Evolutionary conservation across 2,113 vertebrate genomes (phyloP), one percentile per base, ranked within the genome.

Genomic region (Lynx canadensis): DNA sequence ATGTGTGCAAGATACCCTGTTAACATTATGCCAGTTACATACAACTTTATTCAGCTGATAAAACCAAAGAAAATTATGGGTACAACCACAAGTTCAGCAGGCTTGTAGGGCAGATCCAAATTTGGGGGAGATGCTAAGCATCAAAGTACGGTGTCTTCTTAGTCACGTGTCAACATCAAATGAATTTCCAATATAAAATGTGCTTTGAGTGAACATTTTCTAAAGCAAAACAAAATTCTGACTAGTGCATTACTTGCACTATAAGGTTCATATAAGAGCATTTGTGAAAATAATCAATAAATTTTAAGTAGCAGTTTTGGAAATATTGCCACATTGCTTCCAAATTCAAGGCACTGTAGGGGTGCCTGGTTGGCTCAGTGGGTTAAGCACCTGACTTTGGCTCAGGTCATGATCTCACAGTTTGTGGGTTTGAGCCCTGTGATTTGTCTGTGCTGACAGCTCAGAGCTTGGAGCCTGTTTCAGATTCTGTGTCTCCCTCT

Each of bases 151-250:
- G 4, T 27, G 1, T 29, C 36, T 74, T 86, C 29, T 71, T 50
- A 33, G 6, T 79, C 29, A 63, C 55, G 9, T 31, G 65, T 90
- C 57, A 94, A 31, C 5, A 55, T 78, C 52, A 87, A 52, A 83
- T 79, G 52, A 91, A 96, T 69, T 95, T 80, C 10, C 23, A 50
- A 95, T 68, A 66, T 81, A 71, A 79, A 91, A 27, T 38, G 23
- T 36, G 8, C 27, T 41, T 80, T 92, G 31, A 48, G 25, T 91
- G 45, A 74, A 52, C 2, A 11, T n/a, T 88, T 89, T 88, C 48
- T 65, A 76, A 65, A 52, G 38, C 10, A 48, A 96, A 84, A 50
- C 4, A 66, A 74, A 92, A 57, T 57, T 65, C 15, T 74, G 13
- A 7, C 52, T 79, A 71, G 5, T 66, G 3, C 2, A 45, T 65